Evolutionary conservation across 1,140 invertebrate species (phyloP), one percentile per base, ranked within the genome.

Genomic region (Cecropterus lyciades): DNA sequence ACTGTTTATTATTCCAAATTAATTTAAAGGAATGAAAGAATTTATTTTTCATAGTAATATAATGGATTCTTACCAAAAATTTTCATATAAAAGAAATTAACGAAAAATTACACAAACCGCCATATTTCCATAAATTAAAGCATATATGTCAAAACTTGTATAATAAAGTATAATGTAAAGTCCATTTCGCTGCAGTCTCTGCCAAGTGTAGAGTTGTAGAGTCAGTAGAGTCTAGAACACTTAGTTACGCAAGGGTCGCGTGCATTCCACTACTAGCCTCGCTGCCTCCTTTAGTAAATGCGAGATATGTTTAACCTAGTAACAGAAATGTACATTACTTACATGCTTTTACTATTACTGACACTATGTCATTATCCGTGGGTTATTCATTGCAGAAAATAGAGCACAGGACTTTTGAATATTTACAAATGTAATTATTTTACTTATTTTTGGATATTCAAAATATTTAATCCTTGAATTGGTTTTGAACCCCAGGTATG

Each of bases 221-320:
- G 45, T 20, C 30, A 33, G 15, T 20, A 17, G 45, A n/a, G n/a
- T 48, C 15, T 48, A 17, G 45, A 48, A 48, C 45, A 48, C 45
- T 48, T 48, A 16, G 45, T 48, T 48, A 48, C 17, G 45, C 17
- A 20, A 48, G 45, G 15, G 45, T 17, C 45, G 15, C 45, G 45
- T 40, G 37, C 37, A 40, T 40, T 40, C n/a, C 37, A 40, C 37
- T 40, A n/a, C 37, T 40, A 11, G 37, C 37, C 37, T 40, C 11
- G 37, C n/a, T 40, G 37, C 37, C 37, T 40, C 37, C 37, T 40
- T 40, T n/a, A 40, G 8, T n/a, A 13, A 40, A n/a, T 40, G n/a
- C n/a, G 10, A 40, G 3, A 13, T 40, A n/a, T n/a, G 37, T 11
- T 40, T 40, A 40, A n/a, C 37, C 37, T 13, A 13, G 8, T 13